Evolutionary conservation across 2,888 invertebrate genomes (phyloP), one percentile per base, ranked within the genome.

Genomic region (Heteropelma amictum): DNA sequence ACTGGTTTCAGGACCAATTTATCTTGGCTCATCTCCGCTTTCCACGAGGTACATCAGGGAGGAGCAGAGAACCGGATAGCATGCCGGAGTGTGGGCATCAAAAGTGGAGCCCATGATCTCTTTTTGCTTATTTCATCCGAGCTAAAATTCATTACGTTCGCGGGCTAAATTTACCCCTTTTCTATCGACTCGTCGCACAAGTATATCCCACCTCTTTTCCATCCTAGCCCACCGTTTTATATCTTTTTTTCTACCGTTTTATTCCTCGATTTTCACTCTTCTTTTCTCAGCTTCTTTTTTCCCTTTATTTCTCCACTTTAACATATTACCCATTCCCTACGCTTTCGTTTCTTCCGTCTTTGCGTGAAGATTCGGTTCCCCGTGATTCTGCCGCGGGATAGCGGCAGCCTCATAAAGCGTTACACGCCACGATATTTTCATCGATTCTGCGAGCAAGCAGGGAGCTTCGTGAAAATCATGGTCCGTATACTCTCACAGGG

Each of bases 1-100:
- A 84, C 84, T 84, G 84, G 76, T 69, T 49, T 63, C 40, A 10
- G 56, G 80, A 78, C 58, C 75, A 79, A 84, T 84, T 84, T 84
- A 83, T 84, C 83, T 65, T 19, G 63, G 33, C 17, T 8, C n/a
- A 10, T 51, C 17, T 21, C 17, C 23, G 28, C 30, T n/a, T n/a
- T n/a, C n/a, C n/a, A n/a, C n/a, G n/a, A n/a, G n/a, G n/a, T n/a
- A n/a, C 40, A 40, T 40, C 67, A 69, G 72, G 68, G 72, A 76
- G 78, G 75, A 58, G n/a, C 72, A 28, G 58, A 28, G 33, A 53
- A 30, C 45, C 40, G 28, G 56, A 33, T 60, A 1, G 19, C 17
- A 10, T 53, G 49, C 23, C 56, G 7, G 26, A 17, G 38, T 40
- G 21, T 49, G 35, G 49, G 47, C n/a, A n/a, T n/a, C n/a, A n/a